Conservation (phyloP, 1,140 invertebrate species). For the Triops longicaudatus region DNA sequence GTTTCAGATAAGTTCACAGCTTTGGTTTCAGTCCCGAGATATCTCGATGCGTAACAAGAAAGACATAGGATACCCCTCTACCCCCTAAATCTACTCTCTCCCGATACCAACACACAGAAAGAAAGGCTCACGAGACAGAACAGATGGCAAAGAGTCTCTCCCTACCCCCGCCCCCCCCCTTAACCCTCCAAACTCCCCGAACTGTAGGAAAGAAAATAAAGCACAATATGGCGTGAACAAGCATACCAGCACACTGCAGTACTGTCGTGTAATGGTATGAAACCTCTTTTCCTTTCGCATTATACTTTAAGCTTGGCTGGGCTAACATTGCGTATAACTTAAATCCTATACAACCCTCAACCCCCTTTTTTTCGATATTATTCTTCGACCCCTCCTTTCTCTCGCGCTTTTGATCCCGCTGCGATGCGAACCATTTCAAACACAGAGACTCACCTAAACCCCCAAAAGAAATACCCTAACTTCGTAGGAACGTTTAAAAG, state of each 20-base stretch:
- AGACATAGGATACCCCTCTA: neutral
- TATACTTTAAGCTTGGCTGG: neutral
- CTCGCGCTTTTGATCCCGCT: conserved; percentile 5
- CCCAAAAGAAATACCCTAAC: neutral
- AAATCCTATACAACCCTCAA: neutral
- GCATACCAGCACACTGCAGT: neutral
- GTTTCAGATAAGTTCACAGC: neutral
- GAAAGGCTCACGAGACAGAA: neutral
- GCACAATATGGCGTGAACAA: conserved; percentile 14
- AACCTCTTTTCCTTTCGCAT: neutral
- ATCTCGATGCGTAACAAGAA: neutral
- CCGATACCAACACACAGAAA: no score
- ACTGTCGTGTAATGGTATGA: neutral
- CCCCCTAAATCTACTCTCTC: neutral
- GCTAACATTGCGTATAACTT: neutral
- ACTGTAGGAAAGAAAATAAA: neutral
- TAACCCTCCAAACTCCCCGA: no score
- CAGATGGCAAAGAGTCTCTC: neutral
- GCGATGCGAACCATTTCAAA: neutral
- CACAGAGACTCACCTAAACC: neutral
- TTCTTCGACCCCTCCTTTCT: neutral
- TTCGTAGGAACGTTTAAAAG: neutral
- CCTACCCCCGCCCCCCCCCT: neutral
- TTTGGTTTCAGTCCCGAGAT: neutral
- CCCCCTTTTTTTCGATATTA: neutral